Percentiles rank a stretch among this genome's conserved stretches.
These are phyloP conservation scores for Corythornis cristatus DNA, from an alignment of 2,113 vertebrate species.

Conservation along the genomic window DNA sequence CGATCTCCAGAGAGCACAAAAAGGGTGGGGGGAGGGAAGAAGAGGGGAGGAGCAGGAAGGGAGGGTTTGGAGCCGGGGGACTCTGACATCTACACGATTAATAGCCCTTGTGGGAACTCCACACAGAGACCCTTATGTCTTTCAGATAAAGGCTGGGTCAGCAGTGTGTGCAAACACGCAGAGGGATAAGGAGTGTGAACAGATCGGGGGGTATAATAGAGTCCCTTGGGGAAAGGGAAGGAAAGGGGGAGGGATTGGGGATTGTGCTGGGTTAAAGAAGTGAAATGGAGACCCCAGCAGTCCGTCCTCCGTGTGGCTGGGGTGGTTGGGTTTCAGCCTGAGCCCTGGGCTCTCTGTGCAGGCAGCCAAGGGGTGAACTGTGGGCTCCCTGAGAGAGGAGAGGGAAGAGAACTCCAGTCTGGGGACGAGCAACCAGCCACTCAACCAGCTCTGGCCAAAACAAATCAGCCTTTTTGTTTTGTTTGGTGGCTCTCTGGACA, in stretches of 20 bases:
- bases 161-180: constrained; percentile 59
- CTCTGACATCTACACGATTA: constrained; percentile 28
- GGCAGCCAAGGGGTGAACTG: background rate
- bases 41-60: constrained; percentile 10
- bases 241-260: background rate
- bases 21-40: background rate
- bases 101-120: constrained; percentile 8
- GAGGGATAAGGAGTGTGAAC: constrained; percentile 66
- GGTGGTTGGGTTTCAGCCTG: background rate
- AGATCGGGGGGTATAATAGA: constrained; percentile 55
- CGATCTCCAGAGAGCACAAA: background rate
- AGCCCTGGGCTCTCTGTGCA: background rate
- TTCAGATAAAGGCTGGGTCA: constrained; percentile 57
- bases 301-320: background rate
- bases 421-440: background rate
- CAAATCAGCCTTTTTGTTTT: background rate
- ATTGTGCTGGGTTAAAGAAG: background rate
- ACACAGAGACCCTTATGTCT: constrained; percentile 45
- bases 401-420: background rate
- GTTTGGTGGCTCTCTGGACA: rapidly evolving
- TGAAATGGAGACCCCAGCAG: constrained; percentile 33
- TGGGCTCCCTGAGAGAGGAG: background rate
- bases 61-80: constrained; percentile 17
- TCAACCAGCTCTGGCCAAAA: background rate
- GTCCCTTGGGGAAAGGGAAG: constrained; percentile 23